Conservation (phyloP, 2,113 vertebrate species). For the Oryzias woworae region DNA sequence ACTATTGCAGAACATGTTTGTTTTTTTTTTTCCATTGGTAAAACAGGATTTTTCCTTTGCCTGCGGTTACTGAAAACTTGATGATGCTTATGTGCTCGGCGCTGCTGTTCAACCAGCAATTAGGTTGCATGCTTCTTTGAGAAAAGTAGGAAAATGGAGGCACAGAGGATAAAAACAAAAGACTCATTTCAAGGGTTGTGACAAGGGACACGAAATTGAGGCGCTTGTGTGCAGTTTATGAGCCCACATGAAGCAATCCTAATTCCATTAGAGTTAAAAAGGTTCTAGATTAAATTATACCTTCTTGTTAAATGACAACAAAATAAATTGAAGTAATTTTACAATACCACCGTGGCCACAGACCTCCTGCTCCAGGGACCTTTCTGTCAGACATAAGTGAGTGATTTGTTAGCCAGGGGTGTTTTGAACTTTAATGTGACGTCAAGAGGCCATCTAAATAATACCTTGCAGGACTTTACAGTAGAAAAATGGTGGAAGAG, state of each 20-base stretch:
- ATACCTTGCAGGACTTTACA: constrained; percentile 16
- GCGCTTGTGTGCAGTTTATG: constrained; percentile 29
- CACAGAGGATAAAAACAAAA: background rate
- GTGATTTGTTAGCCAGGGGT: constrained; percentile 44
- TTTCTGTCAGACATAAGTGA: constrained; percentile 40
- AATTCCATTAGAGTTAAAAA: constrained; percentile 45
- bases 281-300: constrained; percentile 41
- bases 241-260: constrained; percentile 25
- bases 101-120: background rate
- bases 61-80: too few relatives aligned
- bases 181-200: constrained; percentile 7
- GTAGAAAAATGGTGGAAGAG: constrained; percentile 40
- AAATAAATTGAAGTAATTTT: constrained; percentile 60
- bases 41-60: too few relatives aligned
- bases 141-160: background rate
- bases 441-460: constrained; percentile 23
- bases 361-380: constrained; percentile 39
- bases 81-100: too few relatives aligned
- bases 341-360: constrained; percentile 50
- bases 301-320: constrained; percentile 54
- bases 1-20: too few relatives aligned
- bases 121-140: background rate
- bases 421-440: constrained; percentile 22
- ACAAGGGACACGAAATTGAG: constrained; percentile 11
- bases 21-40: too few relatives aligned